Evolutionary conservation across 64 coral and sea anemone species (phyloP).

Genomic region (Trachythela sp.): DNA sequence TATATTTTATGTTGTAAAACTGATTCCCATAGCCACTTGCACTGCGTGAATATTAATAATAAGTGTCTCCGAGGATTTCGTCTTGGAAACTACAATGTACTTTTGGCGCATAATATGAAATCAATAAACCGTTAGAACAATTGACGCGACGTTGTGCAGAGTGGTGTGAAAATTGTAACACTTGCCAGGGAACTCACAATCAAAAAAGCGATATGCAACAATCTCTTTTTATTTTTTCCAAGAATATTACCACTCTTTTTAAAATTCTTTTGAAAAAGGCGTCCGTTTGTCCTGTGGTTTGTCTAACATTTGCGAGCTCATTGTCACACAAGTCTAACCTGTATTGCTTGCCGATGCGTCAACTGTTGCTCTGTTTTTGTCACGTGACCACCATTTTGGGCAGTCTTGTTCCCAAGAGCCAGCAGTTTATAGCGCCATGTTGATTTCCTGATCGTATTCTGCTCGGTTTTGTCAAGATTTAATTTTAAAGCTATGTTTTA

Average conservation of each 20-base stretch:
- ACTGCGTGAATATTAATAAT: too few relatives aligned
- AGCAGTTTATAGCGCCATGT: neutral
- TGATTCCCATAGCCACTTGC: too few relatives aligned
- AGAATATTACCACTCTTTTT: neutral
- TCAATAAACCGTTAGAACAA: too few relatives aligned
- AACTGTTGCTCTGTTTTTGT: conserved; percentile 3
- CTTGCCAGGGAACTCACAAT: too few relatives aligned
- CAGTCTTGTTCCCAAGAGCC: neutral
- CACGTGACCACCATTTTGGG: neutral
- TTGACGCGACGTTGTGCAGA: too few relatives aligned
- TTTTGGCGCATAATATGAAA: too few relatives aligned
- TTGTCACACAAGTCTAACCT: neutral
- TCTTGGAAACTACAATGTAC: too few relatives aligned
- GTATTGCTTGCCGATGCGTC: neutral
- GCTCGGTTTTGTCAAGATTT: neutral
- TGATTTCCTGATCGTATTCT: conserved; percentile 1
- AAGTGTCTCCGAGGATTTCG: too few relatives aligned
- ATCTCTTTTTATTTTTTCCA: neutral
- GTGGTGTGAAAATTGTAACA: too few relatives aligned
- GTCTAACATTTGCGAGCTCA: too few relatives aligned
- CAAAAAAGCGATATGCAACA: too few relatives aligned
- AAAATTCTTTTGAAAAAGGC: neutral
- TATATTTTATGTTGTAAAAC: too few relatives aligned
- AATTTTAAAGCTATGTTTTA: conserved; percentile 4
- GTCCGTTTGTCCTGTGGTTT: neutral